Evolutionary conservation across 2,113 vertebrate species (phyloP).

Genomic region (Crotalus horridus): DNA sequence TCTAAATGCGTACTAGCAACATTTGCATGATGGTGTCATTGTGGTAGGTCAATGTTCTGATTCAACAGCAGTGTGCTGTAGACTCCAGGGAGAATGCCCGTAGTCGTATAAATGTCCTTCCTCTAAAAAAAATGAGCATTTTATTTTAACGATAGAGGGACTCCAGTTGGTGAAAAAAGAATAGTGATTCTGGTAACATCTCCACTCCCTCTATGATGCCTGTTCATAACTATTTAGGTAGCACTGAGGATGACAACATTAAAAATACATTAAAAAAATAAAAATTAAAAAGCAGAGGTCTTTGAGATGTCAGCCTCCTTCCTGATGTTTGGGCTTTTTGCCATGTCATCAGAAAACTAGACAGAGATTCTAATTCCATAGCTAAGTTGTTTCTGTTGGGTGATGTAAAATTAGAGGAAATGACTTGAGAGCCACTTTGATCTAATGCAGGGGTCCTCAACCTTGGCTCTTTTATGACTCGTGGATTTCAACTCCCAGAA

Average conservation of each 20-base stretch:
- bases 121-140: not conserved
- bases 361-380: not conserved
- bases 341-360: not conserved
- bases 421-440: too few relatives aligned
- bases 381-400: not conserved
- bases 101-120: not conserved
- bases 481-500: too few relatives aligned
- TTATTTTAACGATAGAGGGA: not conserved
- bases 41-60: not conserved
- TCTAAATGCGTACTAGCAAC: not conserved
- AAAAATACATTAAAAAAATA: too few relatives aligned
- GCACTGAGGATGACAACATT: too few relatives aligned
- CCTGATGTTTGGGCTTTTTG: not conserved
- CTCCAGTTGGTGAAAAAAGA: not conserved
- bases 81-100: not conserved
- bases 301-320: not conserved
- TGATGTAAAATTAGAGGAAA: not conserved
- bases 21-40: not conserved
- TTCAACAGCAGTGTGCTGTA: not conserved
- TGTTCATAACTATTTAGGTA: not conserved
- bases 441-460: too few relatives aligned
- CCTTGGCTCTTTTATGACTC: too few relatives aligned
- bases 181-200: not conserved
- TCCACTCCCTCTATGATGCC: not conserved
- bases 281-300: not conserved